Conservation (phyloP, 2,113 vertebrate genomes). For the Prunella himalayana region DNA sequence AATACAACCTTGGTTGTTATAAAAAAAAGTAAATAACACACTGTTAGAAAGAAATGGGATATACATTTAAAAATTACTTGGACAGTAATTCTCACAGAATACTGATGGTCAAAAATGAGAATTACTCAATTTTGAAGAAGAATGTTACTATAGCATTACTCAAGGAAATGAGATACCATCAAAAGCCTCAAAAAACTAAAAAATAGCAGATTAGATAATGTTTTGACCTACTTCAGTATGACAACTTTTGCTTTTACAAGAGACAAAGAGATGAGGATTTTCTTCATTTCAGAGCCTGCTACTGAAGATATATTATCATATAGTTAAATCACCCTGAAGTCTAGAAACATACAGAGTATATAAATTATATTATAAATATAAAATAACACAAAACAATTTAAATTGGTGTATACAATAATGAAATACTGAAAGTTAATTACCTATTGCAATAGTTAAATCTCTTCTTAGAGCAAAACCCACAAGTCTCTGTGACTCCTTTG, state of each 20-base stretch:
- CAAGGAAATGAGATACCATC: neutral
- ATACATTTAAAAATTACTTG: neutral
- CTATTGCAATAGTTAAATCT: constrained; percentile 97
- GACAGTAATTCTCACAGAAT: neutral
- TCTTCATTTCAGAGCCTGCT: neutral
- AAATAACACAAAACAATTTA: neutral
- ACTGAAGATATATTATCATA: neutral
- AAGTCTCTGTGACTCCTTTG: constrained; percentile 94
- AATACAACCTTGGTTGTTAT: neutral
- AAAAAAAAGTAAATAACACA: neutral
- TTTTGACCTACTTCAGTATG: neutral
- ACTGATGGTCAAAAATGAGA: neutral
- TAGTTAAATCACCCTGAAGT: neutral
- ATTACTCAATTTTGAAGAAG: neutral
- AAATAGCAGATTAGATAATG: neutral
- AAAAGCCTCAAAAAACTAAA: neutral
- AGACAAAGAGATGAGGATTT: neutral
- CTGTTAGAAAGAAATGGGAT: neutral
- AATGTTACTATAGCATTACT: neutral
- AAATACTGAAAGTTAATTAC: constrained; percentile 65
- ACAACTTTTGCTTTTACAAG: neutral
- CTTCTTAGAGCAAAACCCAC: constrained; percentile 96
- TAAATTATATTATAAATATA: neutral
- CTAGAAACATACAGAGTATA: neutral
- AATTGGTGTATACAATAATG: neutral